A percentile compares a stretch with the other conserved stretches of the same genome.
Evolutionary conservation across 2,797 vertebrate genomes (phyloP).

Genomic region (Catamblyrhynchus diadema): DNA sequence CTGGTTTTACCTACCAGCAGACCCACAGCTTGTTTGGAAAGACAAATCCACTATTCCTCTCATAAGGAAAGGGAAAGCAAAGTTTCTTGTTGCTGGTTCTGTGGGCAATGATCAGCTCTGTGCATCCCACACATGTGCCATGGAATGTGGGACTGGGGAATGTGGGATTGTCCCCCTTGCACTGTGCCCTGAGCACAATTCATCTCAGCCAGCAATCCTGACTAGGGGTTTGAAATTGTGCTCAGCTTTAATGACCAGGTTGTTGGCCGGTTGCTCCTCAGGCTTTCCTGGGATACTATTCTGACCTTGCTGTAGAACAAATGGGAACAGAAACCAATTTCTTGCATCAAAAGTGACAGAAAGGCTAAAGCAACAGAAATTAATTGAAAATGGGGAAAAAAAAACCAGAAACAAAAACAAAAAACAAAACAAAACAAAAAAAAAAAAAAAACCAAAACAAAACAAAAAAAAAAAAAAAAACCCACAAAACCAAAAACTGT

Average conservation of each 20-base stretch:
- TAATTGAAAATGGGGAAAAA: not conserved
- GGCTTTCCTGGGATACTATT: not conserved
- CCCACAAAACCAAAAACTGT: not conserved
- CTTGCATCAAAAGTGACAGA: not conserved
- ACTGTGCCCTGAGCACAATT: not conserved
- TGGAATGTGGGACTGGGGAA: accelerated
- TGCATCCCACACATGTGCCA: not conserved
- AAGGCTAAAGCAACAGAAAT: not conserved
- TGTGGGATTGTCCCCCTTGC: not conserved
- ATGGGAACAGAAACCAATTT: not conserved
- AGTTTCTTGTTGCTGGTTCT: not conserved
- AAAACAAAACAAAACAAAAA: no score
- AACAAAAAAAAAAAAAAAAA: no score
- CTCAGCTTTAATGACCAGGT: not conserved
- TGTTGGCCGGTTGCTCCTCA: not conserved
- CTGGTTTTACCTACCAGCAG: no score
- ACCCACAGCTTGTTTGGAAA: no score
- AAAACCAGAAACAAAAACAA: no score
- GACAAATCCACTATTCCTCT: no score
- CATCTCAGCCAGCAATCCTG: not conserved
- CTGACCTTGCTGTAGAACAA: not conserved
- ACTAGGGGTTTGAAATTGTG: not conserved
- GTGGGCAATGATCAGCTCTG: not conserved
- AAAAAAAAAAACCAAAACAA: not conserved
- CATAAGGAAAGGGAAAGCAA: not conserved